Conservation (phyloP, 2,888 invertebrate species). For the Cancer borealis region DNA sequence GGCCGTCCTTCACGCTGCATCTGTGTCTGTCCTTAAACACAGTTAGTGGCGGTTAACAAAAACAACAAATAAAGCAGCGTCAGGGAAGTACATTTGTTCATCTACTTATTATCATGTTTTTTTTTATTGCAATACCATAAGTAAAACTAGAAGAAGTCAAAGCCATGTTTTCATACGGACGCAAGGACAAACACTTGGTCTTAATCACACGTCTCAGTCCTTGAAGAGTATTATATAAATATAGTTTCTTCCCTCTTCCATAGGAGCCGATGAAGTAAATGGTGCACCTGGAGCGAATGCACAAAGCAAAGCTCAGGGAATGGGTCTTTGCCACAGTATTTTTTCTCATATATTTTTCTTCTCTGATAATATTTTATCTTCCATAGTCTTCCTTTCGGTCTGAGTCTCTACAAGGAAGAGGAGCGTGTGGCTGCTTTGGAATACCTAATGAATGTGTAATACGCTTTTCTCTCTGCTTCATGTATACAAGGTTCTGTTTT, state of each 20-base stretch:
- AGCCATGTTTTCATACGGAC: slow-evolving; percentile 4
- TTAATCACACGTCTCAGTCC: slow-evolving; percentile 57
- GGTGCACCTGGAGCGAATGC: slow-evolving; percentile 1
- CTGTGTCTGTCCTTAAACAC: neutral
- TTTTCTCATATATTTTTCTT: neutral
- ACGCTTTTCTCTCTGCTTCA: slow-evolving; percentile 48
- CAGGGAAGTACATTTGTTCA: too few species aligned
- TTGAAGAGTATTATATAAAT: slow-evolving; percentile 63
- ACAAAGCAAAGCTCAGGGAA: neutral
- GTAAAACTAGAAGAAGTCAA: neutral
- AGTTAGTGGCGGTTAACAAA: neutral
- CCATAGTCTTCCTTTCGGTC: neutral
- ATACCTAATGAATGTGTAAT: slow-evolving; percentile 52
- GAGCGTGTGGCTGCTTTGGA: slow-evolving; percentile 18
- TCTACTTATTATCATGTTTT: neutral
- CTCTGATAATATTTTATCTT: slow-evolving; percentile 15
- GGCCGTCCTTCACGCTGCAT: neutral
- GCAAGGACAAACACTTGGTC: slow-evolving; percentile 57
- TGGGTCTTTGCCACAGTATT: neutral
- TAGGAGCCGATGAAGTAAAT: slow-evolving; percentile 46
- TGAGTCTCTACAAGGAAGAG: neutral
- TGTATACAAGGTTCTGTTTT: neutral
- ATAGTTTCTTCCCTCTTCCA: slow-evolving; percentile 56
- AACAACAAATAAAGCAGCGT: neutral
- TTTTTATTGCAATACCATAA: neutral